Base-by-base conservation (phyloP, 2,888 invertebrate genomes). In the Archaeoteleia sp. region DNA sequence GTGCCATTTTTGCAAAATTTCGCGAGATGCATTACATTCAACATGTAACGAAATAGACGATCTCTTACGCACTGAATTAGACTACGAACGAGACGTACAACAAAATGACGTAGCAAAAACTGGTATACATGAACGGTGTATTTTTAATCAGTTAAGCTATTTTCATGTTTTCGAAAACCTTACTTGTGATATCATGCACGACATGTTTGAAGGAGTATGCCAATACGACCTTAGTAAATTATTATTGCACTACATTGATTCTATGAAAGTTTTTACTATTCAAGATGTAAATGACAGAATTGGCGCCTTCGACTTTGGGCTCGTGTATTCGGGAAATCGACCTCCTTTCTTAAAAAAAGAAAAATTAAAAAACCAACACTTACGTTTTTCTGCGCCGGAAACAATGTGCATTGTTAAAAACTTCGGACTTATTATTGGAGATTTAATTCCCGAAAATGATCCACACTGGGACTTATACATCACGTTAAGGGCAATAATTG, bases 1-100 rank as follows among this genome's bases (percentile, higher is more conserved):
- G 5, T 66, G 66, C 17, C 53, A 46, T 42, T 29, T 58, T 17
- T 68, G 66, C n/a, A 61, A 58, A 55, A 66, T 71, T 13, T 37
- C 43, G 29, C 13, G 20, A 9, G 34, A 34, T 15, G 40, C 39
- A 37, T 49, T 69, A 35, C 6, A 14, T 17, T 45, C 39, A 35
- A 35, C 25, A 27, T 29, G 23, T 9, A 37, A 35, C 20, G 48
- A 66, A 35, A 7, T 23, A n/a, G 12, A 37, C 14, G 13, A 7
- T 10, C 27, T 53, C 9, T 37, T 63, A 20, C 32, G 67, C 7
- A 42, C 23, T 15, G 1, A 43, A 23, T 17, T n/a, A 23, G 45
- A 61, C 30, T 55, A 61, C n/a, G 25, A 35, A 1, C n/a, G 4
- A 13, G 62, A 68, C 25, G 27, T 68, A 4, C 20, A 54, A 20